These are phyloP conservation scores for Balaeniceps rex DNA, from an alignment of 2,113 vertebrate species.

Conservation along the genomic window DNA sequence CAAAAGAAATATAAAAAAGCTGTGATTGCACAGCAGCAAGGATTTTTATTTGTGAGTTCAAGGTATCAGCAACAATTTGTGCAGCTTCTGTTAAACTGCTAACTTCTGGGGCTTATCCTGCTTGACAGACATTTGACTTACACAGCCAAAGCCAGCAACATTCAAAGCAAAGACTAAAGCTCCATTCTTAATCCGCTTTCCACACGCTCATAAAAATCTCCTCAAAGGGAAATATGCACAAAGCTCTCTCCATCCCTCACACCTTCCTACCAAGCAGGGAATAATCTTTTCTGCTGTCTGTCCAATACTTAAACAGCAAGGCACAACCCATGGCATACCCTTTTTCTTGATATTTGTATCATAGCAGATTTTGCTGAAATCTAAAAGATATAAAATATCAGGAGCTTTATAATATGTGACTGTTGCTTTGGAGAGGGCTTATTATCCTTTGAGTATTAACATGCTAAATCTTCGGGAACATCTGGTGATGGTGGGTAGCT, in stretches of 20 bases:
- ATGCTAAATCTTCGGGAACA: background rate
- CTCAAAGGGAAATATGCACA: background rate
- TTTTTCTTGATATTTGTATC: background rate
- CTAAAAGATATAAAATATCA: background rate
- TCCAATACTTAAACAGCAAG: background rate
- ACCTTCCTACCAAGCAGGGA: background rate
- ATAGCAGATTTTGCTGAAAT: background rate
- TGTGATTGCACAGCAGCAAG: background rate
- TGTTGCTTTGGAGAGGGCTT: background rate
- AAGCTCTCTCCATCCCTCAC: background rate
- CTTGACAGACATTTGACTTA: background rate
- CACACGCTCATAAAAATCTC: background rate
- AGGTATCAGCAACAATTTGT: background rate
- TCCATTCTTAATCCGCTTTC: background rate
- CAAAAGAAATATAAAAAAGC: background rate
- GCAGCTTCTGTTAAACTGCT: background rate
- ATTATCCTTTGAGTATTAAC: background rate
- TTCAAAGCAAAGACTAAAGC: background rate
- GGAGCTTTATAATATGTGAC: background rate
- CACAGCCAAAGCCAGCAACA: background rate
- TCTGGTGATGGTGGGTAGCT: background rate
- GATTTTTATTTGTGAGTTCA: background rate
- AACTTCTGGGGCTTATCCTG: background rate
- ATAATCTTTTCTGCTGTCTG: background rate
- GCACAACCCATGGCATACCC: accelerated